Base-by-base conservation (phyloP, 2,113 vertebrate species). In the Numenius arquata region DNA sequence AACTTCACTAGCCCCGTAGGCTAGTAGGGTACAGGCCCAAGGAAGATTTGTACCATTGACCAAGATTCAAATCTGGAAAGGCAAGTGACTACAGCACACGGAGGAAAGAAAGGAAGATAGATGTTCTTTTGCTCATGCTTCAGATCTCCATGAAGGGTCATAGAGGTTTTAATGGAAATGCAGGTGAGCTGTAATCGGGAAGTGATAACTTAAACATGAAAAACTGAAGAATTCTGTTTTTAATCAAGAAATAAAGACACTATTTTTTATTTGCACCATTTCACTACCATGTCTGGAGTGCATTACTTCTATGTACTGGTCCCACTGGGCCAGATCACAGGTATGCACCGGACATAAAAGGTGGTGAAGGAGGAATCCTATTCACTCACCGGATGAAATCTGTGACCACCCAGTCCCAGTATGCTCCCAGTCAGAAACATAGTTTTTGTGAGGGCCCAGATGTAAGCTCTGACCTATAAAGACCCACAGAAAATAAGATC, bases 161-260 rank as follows among this genome's bases (percentile, higher is more conserved):
- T 6, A 83, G 30, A 22, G 3, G 23, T 40, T 70, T 74, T 34
- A 52, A 52, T 6, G 43, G 20, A 47, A 75, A 25, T 30, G 38
- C n/a, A 56, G 30, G 55, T 36, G 32, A 91, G 14, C 27, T 73
- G 48, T 38, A 75, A 77, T 19, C 7, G 3, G 27, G 12, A 53
- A 83, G 12, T 0, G 0, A 7, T 40, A 68, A 32, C 4, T 55
- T 74, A 36, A 41, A 22, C 8, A 63, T 1, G 5, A 61, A 47
- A 88, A 90, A 9, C 1, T 25, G 17, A 89, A 38, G 10, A 38
- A 3, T 62, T 38, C 23, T 81, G 9, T n/a, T 41, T 56, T n/a
- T 23, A n/a, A 15, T 29, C 0, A 14, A 53, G 16, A 27, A 81
- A n/a, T n/a, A 61, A 50, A 79, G 8, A 25, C 6, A 47, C 4